A percentile compares a stretch with the other conserved stretches of the same genome.
Evolutionary conservation across 2,797 vertebrate species (phyloP).

Genomic region (Dromococcyx pavoninus): DNA sequence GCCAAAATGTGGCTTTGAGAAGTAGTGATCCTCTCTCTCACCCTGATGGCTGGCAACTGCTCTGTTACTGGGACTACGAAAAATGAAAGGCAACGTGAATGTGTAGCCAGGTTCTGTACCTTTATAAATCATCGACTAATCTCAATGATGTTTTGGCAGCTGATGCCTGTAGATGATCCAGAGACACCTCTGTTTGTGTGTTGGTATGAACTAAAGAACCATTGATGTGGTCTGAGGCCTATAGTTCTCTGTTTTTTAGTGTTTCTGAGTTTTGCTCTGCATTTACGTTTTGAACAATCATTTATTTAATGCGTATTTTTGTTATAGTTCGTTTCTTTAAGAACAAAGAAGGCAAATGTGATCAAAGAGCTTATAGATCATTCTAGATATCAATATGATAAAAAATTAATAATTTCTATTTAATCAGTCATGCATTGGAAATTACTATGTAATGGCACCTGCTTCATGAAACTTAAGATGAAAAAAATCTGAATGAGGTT

Average conservation of each 20-base stretch:
- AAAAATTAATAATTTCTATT: not conserved
- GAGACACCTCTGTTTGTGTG: not conserved
- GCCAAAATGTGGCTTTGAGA: not conserved
- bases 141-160: not conserved
- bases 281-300: not conserved
- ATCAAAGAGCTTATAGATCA: not conserved
- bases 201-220: not conserved
- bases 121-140: not conserved
- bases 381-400: not conserved
- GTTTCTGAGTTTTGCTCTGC: not conserved
- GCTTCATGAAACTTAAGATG: not conserved
- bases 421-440: not conserved
- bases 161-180: not conserved
- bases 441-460: not conserved
- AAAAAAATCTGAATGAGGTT: not conserved
- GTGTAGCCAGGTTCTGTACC: not conserved
- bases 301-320: not conserved
- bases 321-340: not conserved
- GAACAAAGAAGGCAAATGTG: not conserved
- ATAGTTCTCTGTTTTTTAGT: not conserved
- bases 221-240: not conserved
- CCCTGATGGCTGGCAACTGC: not conserved
- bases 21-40: not conserved
- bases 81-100: not conserved
- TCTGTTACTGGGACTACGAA: not conserved